Evolutionary conservation across 2,113 vertebrate genomes (phyloP).

Genomic region (Alosa alosa): DNA sequence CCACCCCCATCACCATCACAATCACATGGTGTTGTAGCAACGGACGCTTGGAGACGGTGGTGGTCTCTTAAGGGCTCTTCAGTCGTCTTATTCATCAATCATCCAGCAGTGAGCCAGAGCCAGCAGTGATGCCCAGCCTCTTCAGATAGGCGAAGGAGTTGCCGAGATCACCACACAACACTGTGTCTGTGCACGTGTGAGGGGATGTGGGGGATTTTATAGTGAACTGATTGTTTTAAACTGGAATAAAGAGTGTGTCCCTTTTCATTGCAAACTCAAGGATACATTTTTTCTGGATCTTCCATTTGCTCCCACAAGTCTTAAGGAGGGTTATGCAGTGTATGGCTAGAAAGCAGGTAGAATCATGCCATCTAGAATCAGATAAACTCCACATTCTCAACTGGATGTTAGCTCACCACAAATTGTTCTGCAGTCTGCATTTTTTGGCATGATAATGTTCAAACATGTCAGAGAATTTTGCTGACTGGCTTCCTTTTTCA

Average conservation of each 20-base stretch:
- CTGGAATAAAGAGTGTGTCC: no score
- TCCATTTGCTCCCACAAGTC: not conserved
- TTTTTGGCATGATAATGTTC: conserved; percentile 21
- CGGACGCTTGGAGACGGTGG: conserved; percentile 11
- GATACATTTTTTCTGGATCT: not conserved
- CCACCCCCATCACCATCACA: not conserved
- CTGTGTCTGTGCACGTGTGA: not conserved
- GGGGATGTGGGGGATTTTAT: not conserved
- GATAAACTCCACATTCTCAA: not conserved
- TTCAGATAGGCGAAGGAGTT: not conserved
- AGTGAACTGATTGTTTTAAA: not conserved
- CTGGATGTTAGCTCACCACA: conserved; percentile 3
- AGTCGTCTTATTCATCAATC: conserved; percentile 37
- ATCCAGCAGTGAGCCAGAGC: no score
- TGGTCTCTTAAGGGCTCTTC: conserved; percentile 31
- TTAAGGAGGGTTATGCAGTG: not conserved
- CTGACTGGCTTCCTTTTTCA: conserved; percentile 42
- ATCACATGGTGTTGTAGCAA: conserved; percentile 13
- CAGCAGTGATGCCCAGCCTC: not conserved
- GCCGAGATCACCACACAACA: not conserved
- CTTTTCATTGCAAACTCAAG: not conserved
- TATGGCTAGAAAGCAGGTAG: not conserved
- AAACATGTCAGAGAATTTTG: conserved; percentile 37
- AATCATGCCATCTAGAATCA: not conserved
- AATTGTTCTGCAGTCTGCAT: conserved; percentile 19